These are phyloP conservation scores for Pheosia tremula DNA, from an alignment of 2,888 invertebrate genomes.

Conservation along the genomic window DNA sequence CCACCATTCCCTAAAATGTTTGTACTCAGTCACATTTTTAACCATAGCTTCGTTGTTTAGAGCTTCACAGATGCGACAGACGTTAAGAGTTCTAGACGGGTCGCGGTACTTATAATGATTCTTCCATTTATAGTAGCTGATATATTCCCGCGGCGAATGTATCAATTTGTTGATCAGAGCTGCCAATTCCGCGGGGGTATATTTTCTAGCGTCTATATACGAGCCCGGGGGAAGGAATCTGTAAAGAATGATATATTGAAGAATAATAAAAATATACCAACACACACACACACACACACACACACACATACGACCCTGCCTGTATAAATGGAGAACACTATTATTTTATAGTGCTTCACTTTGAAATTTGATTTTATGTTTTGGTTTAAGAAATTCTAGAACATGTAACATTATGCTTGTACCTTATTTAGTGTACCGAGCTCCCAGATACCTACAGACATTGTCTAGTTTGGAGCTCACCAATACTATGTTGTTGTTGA, in stretches of 20 bases:
- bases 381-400: too few relatives aligned
- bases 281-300: too few relatives aligned
- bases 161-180: slow-evolving; percentile 52
- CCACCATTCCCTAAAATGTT: slow-evolving; percentile 67
- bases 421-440: too few relatives aligned
- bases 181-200: slow-evolving; percentile 48
- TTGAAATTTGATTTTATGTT: too few relatives aligned
- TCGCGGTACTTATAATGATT: slow-evolving; percentile 51
- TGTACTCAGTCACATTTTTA: slow-evolving; percentile 43
- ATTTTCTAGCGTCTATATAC: slow-evolving; percentile 57
- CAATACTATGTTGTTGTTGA: too few relatives aligned
- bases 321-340: too few relatives aligned
- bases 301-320: too few relatives aligned
- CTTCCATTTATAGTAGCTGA: slow-evolving; percentile 62
- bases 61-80: slow-evolving; percentile 62
- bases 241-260: slow-evolving; percentile 13
- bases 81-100: slow-evolving; percentile 45
- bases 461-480: too few relatives aligned
- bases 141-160: slow-evolving; percentile 49
- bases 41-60: slow-evolving; percentile 49
- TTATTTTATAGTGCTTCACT: too few relatives aligned
- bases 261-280: too few relatives aligned
- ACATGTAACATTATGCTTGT: too few relatives aligned
- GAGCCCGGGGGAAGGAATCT: slow-evolving; percentile 74
- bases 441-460: too few relatives aligned